phyloP scores from a whole-genome alignment of 2,113 vertebrate genomes.

The Zingel zingel region DNA sequence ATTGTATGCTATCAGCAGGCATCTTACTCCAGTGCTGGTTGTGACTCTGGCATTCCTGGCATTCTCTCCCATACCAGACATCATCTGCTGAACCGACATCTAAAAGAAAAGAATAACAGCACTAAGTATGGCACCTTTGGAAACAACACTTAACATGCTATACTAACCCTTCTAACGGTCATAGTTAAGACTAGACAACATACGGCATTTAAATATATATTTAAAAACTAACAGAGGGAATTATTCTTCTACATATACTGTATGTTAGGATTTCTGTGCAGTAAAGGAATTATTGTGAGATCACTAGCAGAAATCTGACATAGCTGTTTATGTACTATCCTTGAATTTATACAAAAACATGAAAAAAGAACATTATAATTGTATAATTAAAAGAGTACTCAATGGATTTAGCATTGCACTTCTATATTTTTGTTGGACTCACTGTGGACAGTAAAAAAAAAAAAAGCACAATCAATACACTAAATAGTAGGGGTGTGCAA shows the following conservation, averaged over 20 bases:
- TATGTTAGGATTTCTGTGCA: not conserved
- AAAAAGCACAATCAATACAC: no score
- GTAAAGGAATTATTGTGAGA: not conserved
- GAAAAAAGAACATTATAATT: not conserved
- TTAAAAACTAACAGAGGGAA: not conserved
- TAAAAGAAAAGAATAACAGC: constrained; percentile 50
- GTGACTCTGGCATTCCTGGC: constrained; percentile 84
- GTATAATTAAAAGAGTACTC: no score
- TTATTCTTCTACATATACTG: not conserved
- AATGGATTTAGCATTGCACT: not conserved
- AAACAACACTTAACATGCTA: not conserved
- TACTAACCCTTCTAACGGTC: not conserved
- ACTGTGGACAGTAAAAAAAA: no score
- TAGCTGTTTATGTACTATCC: not conserved
- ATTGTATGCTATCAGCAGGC: not conserved
- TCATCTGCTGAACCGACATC: constrained; percentile 88
- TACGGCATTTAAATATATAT: not conserved
- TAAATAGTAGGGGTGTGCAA: no score
- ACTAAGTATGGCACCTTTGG: not conserved
- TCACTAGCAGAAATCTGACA: not conserved
- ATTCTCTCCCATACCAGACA: constrained; percentile 85
- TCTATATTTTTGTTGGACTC: no score
- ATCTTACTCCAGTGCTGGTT: constrained; percentile 85
- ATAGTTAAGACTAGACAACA: not conserved
- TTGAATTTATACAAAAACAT: not conserved